These are phyloP conservation scores for Drosophila pallidifrons DNA, from an alignment of 1,140 invertebrate species.

Conservation along the genomic window DNA sequence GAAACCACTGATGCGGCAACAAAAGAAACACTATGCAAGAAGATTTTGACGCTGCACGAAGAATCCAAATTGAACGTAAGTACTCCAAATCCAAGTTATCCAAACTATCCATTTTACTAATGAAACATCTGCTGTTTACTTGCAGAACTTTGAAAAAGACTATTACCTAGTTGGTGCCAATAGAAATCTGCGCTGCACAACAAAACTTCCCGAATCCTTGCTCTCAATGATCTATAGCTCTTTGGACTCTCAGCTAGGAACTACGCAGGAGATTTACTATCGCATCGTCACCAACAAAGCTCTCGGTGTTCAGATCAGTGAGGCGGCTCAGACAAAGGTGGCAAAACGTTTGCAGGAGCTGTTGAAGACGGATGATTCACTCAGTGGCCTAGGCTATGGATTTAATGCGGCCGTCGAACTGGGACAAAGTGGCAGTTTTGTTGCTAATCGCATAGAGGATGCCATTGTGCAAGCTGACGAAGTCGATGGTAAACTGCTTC, in stretches of 20 bases:
- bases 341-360: constrained; percentile 88
- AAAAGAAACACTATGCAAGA: constrained; percentile 69
- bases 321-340: constrained; percentile 86
- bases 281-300: constrained; percentile 66
- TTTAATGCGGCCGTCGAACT: constrained; percentile 92
- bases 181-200: constrained; percentile 66
- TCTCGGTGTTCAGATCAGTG: constrained; percentile 70
- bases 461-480: constrained; percentile 97
- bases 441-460: constrained; percentile 94
- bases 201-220: constrained; percentile 65
- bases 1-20: constrained; percentile 62
- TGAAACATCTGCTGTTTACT: background rate
- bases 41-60: constrained; percentile 57
- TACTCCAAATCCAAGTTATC: background rate
- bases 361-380: constrained; percentile 92
- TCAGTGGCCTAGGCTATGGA: constrained; percentile 92
- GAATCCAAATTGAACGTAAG: constrained; percentile 84
- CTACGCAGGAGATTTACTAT: constrained; percentile 78
- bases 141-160: constrained; percentile 82
- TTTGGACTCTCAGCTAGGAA: constrained; percentile 57
- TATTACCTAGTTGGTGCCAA: constrained; percentile 81
- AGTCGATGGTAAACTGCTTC: constrained; percentile 93
- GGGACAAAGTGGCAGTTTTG: constrained; percentile 89
- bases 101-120: too few species aligned
- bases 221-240: constrained; percentile 66